phyloP scores from a whole-genome alignment of 2,888 invertebrate species.

The Periphyllus acericola region DNA sequence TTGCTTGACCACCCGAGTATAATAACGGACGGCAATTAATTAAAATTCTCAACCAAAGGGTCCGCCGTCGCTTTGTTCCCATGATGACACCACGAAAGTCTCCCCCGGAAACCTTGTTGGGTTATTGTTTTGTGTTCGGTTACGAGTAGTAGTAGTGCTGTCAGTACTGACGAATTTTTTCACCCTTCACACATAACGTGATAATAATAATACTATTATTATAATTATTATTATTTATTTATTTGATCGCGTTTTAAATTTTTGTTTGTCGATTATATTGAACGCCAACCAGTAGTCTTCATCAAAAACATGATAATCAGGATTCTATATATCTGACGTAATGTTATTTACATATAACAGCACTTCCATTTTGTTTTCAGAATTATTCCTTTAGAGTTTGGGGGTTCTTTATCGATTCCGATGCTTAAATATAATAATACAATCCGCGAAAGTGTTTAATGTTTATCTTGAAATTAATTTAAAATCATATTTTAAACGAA shows the following conservation, averaged over 20 bases:
- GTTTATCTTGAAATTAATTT: too few relatives aligned
- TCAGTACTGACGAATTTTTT: conserved; percentile 33
- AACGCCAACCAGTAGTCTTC: neutral
- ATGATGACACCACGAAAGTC: conserved; percentile 58
- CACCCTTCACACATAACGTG: conserved; percentile 21
- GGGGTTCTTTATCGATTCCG: too few relatives aligned
- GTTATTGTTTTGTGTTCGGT: conserved; percentile 52
- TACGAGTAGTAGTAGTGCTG: conserved; percentile 26
- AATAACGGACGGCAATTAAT: conserved; percentile 60
- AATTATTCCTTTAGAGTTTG: too few relatives aligned
- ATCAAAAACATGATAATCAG: neutral
- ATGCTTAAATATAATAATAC: too few relatives aligned
- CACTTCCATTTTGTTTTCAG: neutral
- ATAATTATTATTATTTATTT: too few relatives aligned
- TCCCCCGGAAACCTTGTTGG: neutral
- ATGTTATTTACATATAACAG: neutral
- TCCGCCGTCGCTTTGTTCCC: conserved; percentile 51
- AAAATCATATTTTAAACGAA: too few relatives aligned
- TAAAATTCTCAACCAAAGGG: conserved; percentile 60
- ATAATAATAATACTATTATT: conserved; percentile 29
- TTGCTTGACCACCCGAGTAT: conserved; percentile 60
- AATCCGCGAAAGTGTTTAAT: too few relatives aligned
- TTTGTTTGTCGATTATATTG: conserved; percentile 21
- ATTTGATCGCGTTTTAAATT: conserved; percentile 15
- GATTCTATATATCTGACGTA: neutral